phyloP scores from a whole-genome alignment of 1,140 invertebrate genomes.

The Thaumatotibia leucotreta region DNA sequence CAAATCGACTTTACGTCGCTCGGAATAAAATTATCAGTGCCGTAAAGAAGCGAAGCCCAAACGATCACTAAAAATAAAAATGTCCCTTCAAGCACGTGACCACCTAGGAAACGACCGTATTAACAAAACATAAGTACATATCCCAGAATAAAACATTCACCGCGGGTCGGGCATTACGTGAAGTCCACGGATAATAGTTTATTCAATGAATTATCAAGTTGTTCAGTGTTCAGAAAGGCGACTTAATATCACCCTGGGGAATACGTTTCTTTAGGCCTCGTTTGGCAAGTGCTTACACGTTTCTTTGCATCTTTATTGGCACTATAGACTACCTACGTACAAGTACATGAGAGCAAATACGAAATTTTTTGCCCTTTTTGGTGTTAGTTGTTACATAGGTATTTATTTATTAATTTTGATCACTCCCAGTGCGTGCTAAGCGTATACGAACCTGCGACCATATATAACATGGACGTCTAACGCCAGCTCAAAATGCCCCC shows the following conservation, averaged over 20 bases:
- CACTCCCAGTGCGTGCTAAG: too few species aligned
- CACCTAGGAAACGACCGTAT: background rate
- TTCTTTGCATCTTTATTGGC: too few species aligned
- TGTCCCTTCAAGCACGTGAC: background rate
- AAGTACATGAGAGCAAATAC: too few species aligned
- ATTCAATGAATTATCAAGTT: slow-evolving; percentile 8
- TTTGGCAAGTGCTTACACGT: too few species aligned
- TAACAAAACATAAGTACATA: background rate
- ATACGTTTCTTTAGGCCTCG: background rate
- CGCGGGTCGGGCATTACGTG: background rate
- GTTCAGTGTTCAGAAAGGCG: background rate
- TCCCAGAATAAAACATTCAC: slow-evolving; percentile 1
- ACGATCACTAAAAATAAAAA: background rate
- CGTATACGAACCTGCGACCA: too few species aligned
- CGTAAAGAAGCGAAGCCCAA: background rate
- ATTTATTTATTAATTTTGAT: too few species aligned
- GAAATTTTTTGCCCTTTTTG: too few species aligned
- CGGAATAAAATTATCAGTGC: background rate
- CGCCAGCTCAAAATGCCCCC: too few species aligned
- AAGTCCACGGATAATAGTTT: background rate
- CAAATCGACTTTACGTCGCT: background rate
- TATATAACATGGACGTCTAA: too few species aligned
- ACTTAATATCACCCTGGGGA: background rate
- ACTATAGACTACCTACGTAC: too few species aligned
- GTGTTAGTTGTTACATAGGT: too few species aligned